phyloP scores from a whole-genome alignment of 1,140 invertebrate genomes.

The Papilio helenus region DNA sequence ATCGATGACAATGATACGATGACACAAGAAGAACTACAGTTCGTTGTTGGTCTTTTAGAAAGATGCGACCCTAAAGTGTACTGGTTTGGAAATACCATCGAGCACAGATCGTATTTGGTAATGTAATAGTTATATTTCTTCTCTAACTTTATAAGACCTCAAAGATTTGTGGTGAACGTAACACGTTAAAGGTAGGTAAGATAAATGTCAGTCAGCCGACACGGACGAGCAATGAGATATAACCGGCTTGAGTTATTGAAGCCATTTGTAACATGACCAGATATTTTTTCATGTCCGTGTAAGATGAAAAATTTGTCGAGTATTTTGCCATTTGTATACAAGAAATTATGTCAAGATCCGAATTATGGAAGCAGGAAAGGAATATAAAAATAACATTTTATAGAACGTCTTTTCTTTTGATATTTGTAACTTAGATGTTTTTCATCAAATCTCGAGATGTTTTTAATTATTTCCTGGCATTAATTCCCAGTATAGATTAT shows the following conservation, averaged over 20 bases:
- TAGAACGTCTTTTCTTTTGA: too few relatives aligned
- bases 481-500: too few relatives aligned
- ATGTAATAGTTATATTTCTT: neutral
- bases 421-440: too few relatives aligned
- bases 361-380: neutral
- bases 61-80: too few relatives aligned
- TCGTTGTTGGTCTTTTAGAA: too few relatives aligned
- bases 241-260: conserved; percentile 10
- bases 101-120: too few relatives aligned
- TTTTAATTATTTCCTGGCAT: too few relatives aligned
- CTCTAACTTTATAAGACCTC: neutral
- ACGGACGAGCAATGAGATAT: conserved; percentile 22
- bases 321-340: neutral
- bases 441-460: too few relatives aligned
- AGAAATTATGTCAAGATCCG: neutral
- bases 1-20: too few relatives aligned
- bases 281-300: neutral
- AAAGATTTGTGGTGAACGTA: neutral
- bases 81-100: too few relatives aligned
- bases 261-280: conserved; percentile 17
- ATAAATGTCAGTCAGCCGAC: neutral
- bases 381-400: too few relatives aligned
- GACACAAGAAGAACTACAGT: too few relatives aligned
- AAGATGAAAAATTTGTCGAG: conserved; percentile 7
- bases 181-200: conserved; percentile 13